Evolutionary conservation across 2,113 vertebrate genomes (phyloP), one percentile per base, ranked within the genome.

Genomic region (Anhinga rufa): DNA sequence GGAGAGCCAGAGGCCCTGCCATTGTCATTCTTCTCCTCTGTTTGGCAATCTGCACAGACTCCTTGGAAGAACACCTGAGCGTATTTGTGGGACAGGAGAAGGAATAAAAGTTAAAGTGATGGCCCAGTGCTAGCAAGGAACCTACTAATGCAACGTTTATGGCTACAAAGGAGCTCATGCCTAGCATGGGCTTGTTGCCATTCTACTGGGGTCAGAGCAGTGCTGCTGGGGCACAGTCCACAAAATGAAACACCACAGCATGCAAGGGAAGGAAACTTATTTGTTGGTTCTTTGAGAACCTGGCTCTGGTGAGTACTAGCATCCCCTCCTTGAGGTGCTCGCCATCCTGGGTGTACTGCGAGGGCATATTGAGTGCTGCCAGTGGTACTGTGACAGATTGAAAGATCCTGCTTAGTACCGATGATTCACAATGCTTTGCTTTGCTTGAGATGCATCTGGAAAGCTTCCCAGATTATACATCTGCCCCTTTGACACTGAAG

Each of bases 1-100:
- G 94, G 65, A 93, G 92, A 95, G 94, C 93, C 91, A 92, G 96
- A 95, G 96, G 93, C 96, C 96, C 77, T 95, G 92, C 89, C 94
- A 89, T 72, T 95, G 92, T 95, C 87, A 86, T 81, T 93, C 94
- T 92, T 88, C 75, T 90, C 61, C 90, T 86, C 86, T 79, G 61
- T 65, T 79, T 91, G 58, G 80, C 95, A 88, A 46, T 79, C 83
- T 91, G 82, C 69, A 84, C 58, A 76, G 86, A 26, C 38, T 87
- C 71, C 79, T 90, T 92, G 76, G 57, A 92, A 94, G 70, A 90
- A 65, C 75, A 93, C 95, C 89, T 71, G 78, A 85, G 92, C 91
- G 64, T 90, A 76, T 75, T 94, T 96, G 87, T 58, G 72, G 88
- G 88, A 88, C 77, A 91, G 90, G 68, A 93, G 81, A 84, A 82